phyloP scores from a whole-genome alignment of 2,797 vertebrate genomes.

The Echeneis naucrates region DNA sequence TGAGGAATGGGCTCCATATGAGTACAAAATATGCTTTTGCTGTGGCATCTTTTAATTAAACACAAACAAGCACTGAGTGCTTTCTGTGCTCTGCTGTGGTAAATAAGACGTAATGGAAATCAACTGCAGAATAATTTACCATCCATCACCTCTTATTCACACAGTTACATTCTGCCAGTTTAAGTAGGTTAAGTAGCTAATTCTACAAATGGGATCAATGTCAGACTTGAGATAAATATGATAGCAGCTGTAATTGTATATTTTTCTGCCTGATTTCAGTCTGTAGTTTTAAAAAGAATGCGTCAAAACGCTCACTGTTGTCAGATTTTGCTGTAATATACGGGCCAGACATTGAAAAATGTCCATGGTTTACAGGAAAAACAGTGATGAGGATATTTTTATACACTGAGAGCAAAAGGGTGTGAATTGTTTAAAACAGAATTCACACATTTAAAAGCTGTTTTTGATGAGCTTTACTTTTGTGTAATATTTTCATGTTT shows the following conservation, averaged over 20 bases:
- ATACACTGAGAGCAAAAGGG: not conserved
- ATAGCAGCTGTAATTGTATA: not conserved
- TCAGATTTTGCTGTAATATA: not conserved
- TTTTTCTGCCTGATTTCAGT: not conserved
- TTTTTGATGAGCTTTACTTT: not conserved
- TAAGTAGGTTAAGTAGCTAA: conserved; percentile 24
- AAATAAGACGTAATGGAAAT: conserved; percentile 11
- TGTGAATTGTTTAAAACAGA: not conserved
- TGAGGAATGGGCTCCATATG: not conserved
- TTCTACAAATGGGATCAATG: conserved; percentile 28
- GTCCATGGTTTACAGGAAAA: not conserved
- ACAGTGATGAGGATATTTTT: not conserved
- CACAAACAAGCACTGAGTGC: not conserved
- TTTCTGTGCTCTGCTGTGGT: not conserved
- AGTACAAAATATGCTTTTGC: not conserved
- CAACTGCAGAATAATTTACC: conserved; percentile 2
- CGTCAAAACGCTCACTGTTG: not conserved
- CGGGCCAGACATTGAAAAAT: not conserved
- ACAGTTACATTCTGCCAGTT: not conserved
- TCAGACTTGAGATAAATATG: conserved; percentile 1
- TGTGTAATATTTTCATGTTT: not conserved
- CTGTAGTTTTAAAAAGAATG: not conserved
- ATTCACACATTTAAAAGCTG: not conserved
- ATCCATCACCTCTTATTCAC: conserved; percentile 22
- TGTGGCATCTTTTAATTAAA: not conserved